Evolutionary conservation across 2,888 invertebrate genomes (phyloP).

Genomic region (Brachyopa scutellaris): DNA sequence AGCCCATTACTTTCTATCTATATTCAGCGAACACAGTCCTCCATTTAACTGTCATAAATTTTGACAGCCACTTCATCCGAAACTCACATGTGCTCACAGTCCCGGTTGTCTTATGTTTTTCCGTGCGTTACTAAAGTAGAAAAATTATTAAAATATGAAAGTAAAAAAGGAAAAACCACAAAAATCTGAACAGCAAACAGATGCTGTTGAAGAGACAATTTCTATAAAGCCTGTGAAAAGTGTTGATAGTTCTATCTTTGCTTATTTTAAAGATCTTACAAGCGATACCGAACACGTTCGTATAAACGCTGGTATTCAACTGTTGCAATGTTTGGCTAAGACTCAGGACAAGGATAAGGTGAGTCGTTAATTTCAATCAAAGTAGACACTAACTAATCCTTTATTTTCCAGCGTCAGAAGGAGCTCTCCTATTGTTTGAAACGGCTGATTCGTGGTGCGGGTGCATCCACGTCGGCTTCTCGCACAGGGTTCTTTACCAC

Average conservation of each 20-base stretch:
- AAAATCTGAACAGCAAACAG: constrained; percentile 10
- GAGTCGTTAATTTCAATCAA: constrained; percentile 44
- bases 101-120: constrained; percentile 55
- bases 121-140: neutral
- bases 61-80: constrained; percentile 11
- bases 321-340: constrained; percentile 75
- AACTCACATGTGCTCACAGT: constrained; percentile 62
- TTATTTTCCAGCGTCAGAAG: constrained; percentile 84
- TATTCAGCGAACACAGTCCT: constrained; percentile 19
- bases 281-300: constrained; percentile 74
- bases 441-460: constrained; percentile 88
- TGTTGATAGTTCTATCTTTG: constrained; percentile 75
- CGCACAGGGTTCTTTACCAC: constrained; percentile 88
- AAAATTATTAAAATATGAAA: constrained; percentile 50
- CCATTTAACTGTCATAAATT: constrained; percentile 10
- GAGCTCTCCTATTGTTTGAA: constrained; percentile 87
- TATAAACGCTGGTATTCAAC: constrained; percentile 74
- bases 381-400: too few species aligned
- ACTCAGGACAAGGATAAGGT: constrained; percentile 75
- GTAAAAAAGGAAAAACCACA: constrained; percentile 41
- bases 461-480: constrained; percentile 85
- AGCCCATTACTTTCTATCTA: too few species aligned
- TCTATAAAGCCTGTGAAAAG: constrained; percentile 61
- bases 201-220: neutral
- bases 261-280: constrained; percentile 76